Evolutionary conservation across 1,140 invertebrate genomes (phyloP).

Genomic region (Cherax quadricarinatus): DNA sequence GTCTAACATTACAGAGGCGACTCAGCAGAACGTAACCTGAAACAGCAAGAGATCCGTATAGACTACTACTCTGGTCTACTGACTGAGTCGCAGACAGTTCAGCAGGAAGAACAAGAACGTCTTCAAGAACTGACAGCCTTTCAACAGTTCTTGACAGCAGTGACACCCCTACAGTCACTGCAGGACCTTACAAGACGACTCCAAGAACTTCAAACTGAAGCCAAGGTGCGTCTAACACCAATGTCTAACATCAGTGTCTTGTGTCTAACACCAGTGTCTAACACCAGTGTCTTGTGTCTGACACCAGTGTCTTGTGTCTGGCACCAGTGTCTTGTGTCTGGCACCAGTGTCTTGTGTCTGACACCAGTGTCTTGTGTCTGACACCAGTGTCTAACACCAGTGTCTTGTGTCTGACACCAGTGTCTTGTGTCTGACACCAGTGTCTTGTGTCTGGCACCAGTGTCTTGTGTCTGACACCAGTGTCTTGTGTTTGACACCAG

Average conservation of each 20-base stretch:
- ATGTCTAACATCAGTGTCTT: background rate
- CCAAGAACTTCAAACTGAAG: constrained; percentile 41
- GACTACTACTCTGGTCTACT: constrained; percentile 69
- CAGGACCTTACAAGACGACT: constrained; percentile 58
- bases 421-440: too few relatives aligned
- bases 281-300: too few relatives aligned
- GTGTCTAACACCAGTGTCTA: too few relatives aligned
- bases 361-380: too few relatives aligned
- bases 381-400: too few relatives aligned
- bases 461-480: too few relatives aligned
- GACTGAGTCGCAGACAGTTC: constrained; percentile 66
- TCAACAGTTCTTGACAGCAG: constrained; percentile 67
- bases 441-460: too few relatives aligned
- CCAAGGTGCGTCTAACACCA: constrained; percentile 25
- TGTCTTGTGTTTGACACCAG: too few relatives aligned
- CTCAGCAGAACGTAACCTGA: constrained; percentile 39
- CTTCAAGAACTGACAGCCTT: constrained; percentile 71
- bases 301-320: too few relatives aligned
- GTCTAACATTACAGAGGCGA: constrained; percentile 48
- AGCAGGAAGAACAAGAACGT: constrained; percentile 66
- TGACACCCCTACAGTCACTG: constrained; percentile 64
- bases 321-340: too few relatives aligned
- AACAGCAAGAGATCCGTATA: constrained; percentile 59
- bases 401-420: too few relatives aligned
- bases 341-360: too few relatives aligned